Evolutionary conservation across 2,888 invertebrate genomes (phyloP).

Genomic region (Polyommatus icarus): DNA sequence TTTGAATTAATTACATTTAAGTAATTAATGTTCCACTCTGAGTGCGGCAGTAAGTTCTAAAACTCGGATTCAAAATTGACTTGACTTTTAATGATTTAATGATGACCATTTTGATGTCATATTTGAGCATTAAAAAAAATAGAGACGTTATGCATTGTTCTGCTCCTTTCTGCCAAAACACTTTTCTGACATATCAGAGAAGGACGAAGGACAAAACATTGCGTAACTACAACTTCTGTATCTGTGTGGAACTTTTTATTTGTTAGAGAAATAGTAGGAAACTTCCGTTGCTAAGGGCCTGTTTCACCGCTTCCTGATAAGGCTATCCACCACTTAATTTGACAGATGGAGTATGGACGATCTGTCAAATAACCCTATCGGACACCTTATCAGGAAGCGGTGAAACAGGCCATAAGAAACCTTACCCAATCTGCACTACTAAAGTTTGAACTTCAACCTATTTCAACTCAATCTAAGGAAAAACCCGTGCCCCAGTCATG

Average conservation of each 20-base stretch:
- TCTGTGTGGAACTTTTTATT: too few species aligned
- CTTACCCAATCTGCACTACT: neutral
- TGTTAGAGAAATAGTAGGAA: neutral
- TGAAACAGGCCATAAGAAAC: too few species aligned
- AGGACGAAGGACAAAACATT: neutral
- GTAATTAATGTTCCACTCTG: too few species aligned
- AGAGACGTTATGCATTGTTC: neutral
- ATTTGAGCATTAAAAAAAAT: neutral
- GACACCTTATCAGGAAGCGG: too few species aligned
- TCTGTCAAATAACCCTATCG: too few species aligned
- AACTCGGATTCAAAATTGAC: too few species aligned
- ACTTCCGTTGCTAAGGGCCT: neutral
- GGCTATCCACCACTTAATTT: too few species aligned
- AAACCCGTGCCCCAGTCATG: neutral
- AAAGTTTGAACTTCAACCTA: neutral
- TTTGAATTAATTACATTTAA: too few species aligned
- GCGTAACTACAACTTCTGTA: neutral
- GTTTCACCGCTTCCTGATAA: too few species aligned
- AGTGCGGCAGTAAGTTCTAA: too few species aligned
- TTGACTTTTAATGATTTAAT: neutral
- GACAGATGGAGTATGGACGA: too few species aligned
- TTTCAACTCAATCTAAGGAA: neutral
- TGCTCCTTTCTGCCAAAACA: neutral
- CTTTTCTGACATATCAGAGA: neutral
- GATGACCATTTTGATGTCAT: neutral